Conservation (phyloP, 2,113 vertebrate species). For the Datnioides undecimradiatus region DNA sequence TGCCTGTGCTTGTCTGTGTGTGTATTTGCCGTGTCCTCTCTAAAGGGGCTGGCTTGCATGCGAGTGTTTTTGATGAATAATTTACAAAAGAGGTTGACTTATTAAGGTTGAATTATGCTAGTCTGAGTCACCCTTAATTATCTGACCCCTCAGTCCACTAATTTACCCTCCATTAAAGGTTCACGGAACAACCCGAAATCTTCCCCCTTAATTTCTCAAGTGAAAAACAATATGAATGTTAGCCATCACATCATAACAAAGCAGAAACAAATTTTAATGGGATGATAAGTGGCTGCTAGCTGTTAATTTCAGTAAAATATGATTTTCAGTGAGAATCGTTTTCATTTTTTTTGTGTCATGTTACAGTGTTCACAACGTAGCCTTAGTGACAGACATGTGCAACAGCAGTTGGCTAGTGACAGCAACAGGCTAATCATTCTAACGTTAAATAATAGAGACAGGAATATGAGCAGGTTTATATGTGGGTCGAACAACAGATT, state of each 20-base stretch:
- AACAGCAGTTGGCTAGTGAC: background rate
- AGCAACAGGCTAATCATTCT: background rate
- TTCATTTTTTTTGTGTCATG: conserved; percentile 11
- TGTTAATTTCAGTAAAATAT: conserved; percentile 32
- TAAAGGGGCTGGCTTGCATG: conserved; percentile 22
- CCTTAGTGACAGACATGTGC: conserved; percentile 5
- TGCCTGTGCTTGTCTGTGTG: background rate
- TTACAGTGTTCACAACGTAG: background rate
- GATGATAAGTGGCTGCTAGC: background rate
- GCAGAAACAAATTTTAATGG: conserved; percentile 1
- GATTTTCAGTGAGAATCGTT: conserved; percentile 5
- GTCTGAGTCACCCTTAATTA: conserved; percentile 59
- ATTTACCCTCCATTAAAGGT: conserved; percentile 63
- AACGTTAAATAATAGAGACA: background rate
- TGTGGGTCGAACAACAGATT: background rate
- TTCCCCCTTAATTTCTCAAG: background rate
- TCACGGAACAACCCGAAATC: conserved; percentile 29
- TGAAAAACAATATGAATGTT: background rate
- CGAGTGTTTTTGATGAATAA: conserved; percentile 67
- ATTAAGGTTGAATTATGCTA: conserved; percentile 66
- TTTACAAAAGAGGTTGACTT: conserved; percentile 65
- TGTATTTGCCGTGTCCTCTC: conserved; percentile 10
- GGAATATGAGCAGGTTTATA: background rate
- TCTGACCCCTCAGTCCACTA: conserved; percentile 38
- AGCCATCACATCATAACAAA: conserved; percentile 6